Evolutionary conservation across 2,797 vertebrate species (phyloP), one percentile per base, ranked within the genome.

Genomic region (Cossypha polioptera): DNA sequence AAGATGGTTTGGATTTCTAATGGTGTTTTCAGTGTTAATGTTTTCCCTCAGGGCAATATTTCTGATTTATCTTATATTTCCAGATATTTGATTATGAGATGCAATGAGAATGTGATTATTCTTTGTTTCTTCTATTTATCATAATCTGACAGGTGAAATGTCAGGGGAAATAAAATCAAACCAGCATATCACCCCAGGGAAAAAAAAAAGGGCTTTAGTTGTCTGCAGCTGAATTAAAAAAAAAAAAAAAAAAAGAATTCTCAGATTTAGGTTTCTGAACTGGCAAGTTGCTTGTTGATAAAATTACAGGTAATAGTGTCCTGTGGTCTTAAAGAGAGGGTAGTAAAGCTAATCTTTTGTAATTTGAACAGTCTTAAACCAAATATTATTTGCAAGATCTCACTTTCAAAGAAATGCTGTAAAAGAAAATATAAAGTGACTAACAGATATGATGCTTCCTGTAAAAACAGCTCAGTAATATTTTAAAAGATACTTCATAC

Each of bases 111-210:
- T 91, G 86, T 88, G 94, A 90, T 95, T 95, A 95, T 95, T 96
- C 72, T 96, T 95, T 95, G 68, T 92, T 96, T 95, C 90, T 94
- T 88, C 95, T 96, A 82, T 88, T 97, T 96, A 93, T 68, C 92
- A 89, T 96, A 97, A 96, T 96, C 91, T 97, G 95, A 95, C 94
- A 96, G 92, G 91, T 97, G 92, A 96, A 96, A 96, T 92, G 90
- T 96, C 96, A 97, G 71, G 75, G 84, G 96, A 96, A 97, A 96
- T 97, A 96, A 97, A 95, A 95, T 95, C 93, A 96, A 94, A 83
- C 84, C 78, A 87, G 45, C 50, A 43, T 83, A 96, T 89, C 42
- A 63, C 90, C 95, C 76, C 62, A 93, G 86, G 92, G 93, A 19
- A 42, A 10, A 22, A 76, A 75, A 88, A 88, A 94, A 50, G 13